Conservation (phyloP, 2,797 vertebrate genomes). For the Valencia hispanica region DNA sequence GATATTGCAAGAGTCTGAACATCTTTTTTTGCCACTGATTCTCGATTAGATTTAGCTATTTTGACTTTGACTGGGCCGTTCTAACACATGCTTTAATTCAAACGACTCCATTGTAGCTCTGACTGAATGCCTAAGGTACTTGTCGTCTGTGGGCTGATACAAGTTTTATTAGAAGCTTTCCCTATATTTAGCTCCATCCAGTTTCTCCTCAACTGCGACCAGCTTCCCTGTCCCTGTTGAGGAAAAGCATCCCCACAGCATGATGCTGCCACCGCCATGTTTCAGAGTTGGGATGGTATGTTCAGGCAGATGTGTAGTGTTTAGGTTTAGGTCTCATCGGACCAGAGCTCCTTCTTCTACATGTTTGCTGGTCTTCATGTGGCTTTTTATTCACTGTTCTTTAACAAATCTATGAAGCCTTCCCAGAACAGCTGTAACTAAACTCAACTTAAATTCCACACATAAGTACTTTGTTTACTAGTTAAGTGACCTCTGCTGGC, state of each 20-base stretch:
- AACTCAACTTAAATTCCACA: neutral
- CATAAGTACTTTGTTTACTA: neutral
- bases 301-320: too few relatives aligned
- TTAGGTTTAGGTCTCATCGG: neutral
- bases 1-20: neutral
- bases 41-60: neutral
- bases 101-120: neutral
- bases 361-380: too few relatives aligned
- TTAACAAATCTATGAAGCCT: too few relatives aligned
- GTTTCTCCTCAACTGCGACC: too few relatives aligned
- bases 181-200: neutral
- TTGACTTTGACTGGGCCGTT: too few relatives aligned
- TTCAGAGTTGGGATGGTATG: too few relatives aligned
- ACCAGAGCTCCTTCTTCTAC: too few relatives aligned
- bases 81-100: too few relatives aligned
- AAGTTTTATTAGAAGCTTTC: neutral
- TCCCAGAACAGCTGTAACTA: too few relatives aligned
- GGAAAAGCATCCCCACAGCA: neutral
- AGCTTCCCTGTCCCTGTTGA: too few relatives aligned
- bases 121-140: neutral
- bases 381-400: too few relatives aligned
- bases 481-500: neutral
- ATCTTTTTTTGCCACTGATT: neutral
- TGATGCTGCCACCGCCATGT: neutral
- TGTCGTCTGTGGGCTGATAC: neutral